Base-by-base conservation (phyloP, 2,888 invertebrate genomes). In the Eupeodes luniger region DNA sequence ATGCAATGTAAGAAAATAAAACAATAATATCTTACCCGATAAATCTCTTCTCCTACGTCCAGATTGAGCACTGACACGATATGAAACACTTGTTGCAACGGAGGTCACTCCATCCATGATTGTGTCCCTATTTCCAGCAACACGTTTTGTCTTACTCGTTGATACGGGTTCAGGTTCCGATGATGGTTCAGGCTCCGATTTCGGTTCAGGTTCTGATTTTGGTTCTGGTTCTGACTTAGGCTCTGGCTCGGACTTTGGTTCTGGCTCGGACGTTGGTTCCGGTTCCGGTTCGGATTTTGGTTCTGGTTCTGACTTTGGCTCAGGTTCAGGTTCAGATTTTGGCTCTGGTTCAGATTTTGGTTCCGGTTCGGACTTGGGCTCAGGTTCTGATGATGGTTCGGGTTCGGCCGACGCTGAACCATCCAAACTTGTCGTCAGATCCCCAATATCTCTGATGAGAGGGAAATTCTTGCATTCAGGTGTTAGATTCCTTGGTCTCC, bases 381-480 rank as follows among this genome's bases (percentile, higher is more conserved):
- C 94, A 1, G 93, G 92, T 82, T 93, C 93, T 2, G 93, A 92
- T 70, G 91, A 91, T 2, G 94, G 92, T 72, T 94, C 92, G 53
- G 92, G 92, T 0, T 92, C 61, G 10, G 82, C 79, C 0, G 89
- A 19, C 27, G 91, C 91, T n/a, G 94, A 91, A 89, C 93, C 92
- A 0, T 94, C 92, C 0, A 92, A 79, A 6, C 84, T 90, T 10
- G 92, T 92, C 0, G 90, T 91, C 59, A 91, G 85, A 80, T 92
- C 92, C 1, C 91, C 92, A 51, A 91, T 92, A 61, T 94, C 95
- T 11, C 93, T 94, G 47, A 96, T 94, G 0, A 96, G 94, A 0
- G 98, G 98, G 92, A 97, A 97, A 91, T 97, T 96, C 91, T 96
- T 96, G 92, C 98, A 98, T 75, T 95, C 95, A 27, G 96, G 95